Evolutionary conservation across 2,797 vertebrate genomes (phyloP), one percentile per base, ranked within the genome.

Genomic region (Distichodus sexfasciatus): DNA sequence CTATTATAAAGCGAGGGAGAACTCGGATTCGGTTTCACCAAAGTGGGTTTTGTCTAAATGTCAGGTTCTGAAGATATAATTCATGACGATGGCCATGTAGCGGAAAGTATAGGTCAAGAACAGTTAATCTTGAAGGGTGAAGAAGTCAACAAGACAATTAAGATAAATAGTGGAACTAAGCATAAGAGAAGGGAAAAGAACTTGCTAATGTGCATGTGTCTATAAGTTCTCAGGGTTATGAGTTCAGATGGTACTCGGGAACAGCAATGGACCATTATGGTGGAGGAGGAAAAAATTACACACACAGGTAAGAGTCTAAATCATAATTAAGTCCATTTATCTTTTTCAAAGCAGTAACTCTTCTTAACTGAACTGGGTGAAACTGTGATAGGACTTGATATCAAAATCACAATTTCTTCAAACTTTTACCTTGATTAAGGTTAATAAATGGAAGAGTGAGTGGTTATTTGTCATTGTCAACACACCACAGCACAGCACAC

Each of bases 161-260:
- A 12, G 41, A 40, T 4, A 53, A 48, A 50, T 35, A 6, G 11
- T 33, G 6, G 41, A 41, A 23, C 15, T 24, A 4, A 38, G 14
- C 14, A 24, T 19, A 28, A 64, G 51, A 62, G 8, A 55, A 38
- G 55, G 31, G 50, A 41, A 71, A 74, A 35, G 36, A 50, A 64
- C 51, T 8, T 29, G 36, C 36, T 67, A 61, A 66, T 68, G 43
- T 65, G 26, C 54, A 40, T 31, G 15, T 57, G 21, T 53, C 40
- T 75, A 36, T 67, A 68, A 90, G 87, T 76, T 68, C 76, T 84
- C 0, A 80, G 81, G 71, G 75, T 84, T 59, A 35, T 86, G 60
- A 84, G 82, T 35, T 62, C 82, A 40, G 83, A 85, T 2, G 82
- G 75, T 35, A 79, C 82, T 33, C 17, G 74, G 60, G 69, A 76